Base-by-base conservation (phyloP, 2,797 vertebrate genomes). In the Holocentrus rufus region DNA sequence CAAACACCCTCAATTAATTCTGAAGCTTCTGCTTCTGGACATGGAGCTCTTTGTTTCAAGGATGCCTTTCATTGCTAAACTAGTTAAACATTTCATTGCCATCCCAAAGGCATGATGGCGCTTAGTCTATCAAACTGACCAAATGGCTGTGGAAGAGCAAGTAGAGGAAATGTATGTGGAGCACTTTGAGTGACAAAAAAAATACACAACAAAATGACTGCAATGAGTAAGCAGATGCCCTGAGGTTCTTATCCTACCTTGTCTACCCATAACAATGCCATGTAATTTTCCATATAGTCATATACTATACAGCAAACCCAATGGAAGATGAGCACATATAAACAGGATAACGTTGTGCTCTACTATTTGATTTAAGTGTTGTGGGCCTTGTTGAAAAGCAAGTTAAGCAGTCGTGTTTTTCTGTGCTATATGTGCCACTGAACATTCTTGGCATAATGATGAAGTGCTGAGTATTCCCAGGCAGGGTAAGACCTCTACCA, bases 1-100 rank as follows among this genome's bases (percentile, higher is more conserved):
- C 65, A 85, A 91, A 87, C 58, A 46, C 59, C 77, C 77, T 81
- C 81, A 90, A 91, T 91, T 90, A 86, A 91, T 90, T 89, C 71
- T 70, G 75, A 84, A 87, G 84, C 79, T 56, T 85, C 88, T 81
- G 71, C 81, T 87, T 78, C 59, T 67, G 80, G 88, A 90, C 76
- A 84, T 46, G 49, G 18, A 39, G 56, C 47, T 31, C 72, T 86
- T 78, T 82, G 72, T 88, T 82, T 89, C 79, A 88, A 86, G 70
- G 66, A 79, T 30, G 52, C 23, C 23, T 80, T 77, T 89, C 76
- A 85, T 84, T 83, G 70, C 73, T 72, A 34, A 82, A 86, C 80
- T 84, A 73, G 70, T 82, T 82, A 27, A 56, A 78, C 54, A 74
- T 81, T 70, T 71, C 68, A 80, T 49, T 69, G 74, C 69, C 82